phyloP scores from a whole-genome alignment of 2,888 invertebrate genomes.

The Stenotaenia linearis region DNA sequence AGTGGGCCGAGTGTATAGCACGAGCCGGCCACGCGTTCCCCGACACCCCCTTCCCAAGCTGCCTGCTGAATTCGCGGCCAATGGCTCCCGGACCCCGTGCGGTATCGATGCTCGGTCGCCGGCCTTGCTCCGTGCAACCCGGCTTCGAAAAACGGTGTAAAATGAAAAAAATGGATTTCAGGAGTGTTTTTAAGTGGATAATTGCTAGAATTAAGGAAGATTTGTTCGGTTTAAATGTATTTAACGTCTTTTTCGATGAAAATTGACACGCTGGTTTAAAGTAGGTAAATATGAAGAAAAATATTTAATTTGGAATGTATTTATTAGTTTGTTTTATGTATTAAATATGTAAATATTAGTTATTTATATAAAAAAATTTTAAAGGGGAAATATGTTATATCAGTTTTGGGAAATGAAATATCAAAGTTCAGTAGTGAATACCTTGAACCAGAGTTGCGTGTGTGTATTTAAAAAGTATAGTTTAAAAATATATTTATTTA shows the following conservation, averaged over 20 bases:
- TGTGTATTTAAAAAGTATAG: neutral
- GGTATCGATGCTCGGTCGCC: neutral
- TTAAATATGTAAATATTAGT: too few relatives aligned
- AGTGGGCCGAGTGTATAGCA: constrained; percentile 19
- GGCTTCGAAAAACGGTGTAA: neutral
- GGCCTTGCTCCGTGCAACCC: neutral
- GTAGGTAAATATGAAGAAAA: too few relatives aligned
- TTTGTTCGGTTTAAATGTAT: neutral
- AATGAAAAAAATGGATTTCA: neutral
- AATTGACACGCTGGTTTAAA: neutral
- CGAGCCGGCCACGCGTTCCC: constrained; percentile 14
- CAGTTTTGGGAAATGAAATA: neutral
- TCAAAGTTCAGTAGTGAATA: neutral
- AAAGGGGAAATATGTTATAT: neutral
- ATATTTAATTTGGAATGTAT: too few relatives aligned
- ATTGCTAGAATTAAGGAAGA: neutral
- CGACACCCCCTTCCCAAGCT: neutral
- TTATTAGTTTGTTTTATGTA: too few relatives aligned
- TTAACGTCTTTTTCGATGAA: neutral
- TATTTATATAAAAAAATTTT: too few relatives aligned
- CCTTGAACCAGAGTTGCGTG: neutral
- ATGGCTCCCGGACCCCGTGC: neutral
- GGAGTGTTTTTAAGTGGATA: neutral
- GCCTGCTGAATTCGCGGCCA: neutral
- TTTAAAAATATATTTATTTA: neutral